Evolutionary conservation across 2,888 invertebrate genomes (phyloP), one percentile per base, ranked within the genome.

Genomic region (Andrena dorsata): DNA sequence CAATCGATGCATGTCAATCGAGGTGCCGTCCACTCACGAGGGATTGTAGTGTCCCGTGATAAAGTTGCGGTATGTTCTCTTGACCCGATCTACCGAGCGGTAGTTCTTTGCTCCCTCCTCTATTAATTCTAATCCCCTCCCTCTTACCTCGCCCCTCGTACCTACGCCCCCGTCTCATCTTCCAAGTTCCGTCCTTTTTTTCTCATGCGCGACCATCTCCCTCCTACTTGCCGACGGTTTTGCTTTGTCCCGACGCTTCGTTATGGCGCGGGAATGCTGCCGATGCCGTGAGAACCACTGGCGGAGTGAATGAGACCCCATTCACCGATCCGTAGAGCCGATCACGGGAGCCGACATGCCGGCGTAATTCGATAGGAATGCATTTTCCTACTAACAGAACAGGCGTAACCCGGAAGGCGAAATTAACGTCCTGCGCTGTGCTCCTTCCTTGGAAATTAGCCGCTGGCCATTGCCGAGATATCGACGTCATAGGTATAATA

Each of bases 321-420:
- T 90, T 89, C 89, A 86, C 87, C 83, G 88, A 89, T 86, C 80
- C 84, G 76, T 79, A 69, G 66, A 53, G 61, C 16, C 61, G 80
- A 83, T 83, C 76, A 49, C 76, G 63, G 60, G 64, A 80, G 65
- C 83, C 78, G 85, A 76, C 73, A 76, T 80, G 75, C 20, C 56
- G 72, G 76, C 84, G 89, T 90, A 90, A 90, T 90, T 85, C 88
- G 82, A 90, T 86, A 86, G 90, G 90, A 89, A 90, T 90, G 90
- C 86, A 87, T 90, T 89, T 90, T 87, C 85, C 56, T 53, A 41
- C 51, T 13, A 41, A 30, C 66, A 60, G 75, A 83, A 65, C 71
- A 71, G 82, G 77, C 76, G 86, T 82, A 56, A 70, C 78, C 78
- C 79, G 76, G 72, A 73, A 68, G 68, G 26, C 60, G 64, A 26